phyloP scores from a whole-genome alignment of 2,113 vertebrate genomes.

The Oryctolagus cuniculus region DNA sequence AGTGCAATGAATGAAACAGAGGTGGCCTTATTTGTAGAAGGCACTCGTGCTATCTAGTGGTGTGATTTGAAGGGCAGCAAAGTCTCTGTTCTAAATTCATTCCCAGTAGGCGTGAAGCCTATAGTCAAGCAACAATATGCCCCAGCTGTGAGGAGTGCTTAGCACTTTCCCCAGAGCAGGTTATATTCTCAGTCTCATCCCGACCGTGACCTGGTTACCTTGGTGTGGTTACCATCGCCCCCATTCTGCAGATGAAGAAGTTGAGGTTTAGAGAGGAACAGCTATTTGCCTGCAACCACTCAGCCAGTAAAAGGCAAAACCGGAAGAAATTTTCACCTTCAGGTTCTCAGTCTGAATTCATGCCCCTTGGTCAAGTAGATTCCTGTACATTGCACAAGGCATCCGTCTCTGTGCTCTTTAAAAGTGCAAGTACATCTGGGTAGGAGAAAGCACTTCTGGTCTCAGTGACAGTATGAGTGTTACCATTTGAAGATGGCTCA shows the following conservation, averaged over 20 bases:
- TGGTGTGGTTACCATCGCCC: not conserved
- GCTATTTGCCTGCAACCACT: not conserved
- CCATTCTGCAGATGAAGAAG: too few species aligned
- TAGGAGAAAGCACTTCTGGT: not conserved
- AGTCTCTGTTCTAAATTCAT: not conserved
- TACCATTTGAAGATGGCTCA: not conserved
- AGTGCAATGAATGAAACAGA: not conserved
- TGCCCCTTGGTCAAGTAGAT: not conserved
- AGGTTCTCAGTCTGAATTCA: not conserved
- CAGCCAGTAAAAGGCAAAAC: not conserved
- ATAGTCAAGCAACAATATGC: not conserved
- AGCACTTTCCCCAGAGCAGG: not conserved
- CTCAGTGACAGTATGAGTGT: not conserved
- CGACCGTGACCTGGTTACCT: not conserved
- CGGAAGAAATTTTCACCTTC: not conserved
- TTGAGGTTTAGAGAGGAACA: accelerated
- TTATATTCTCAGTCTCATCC: not conserved
- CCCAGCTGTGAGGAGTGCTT: not conserved
- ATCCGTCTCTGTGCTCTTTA: not conserved
- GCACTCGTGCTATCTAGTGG: not conserved
- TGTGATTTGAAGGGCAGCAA: not conserved
- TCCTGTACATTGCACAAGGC: not conserved
- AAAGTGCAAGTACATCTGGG: too few species aligned
- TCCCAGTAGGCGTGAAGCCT: not conserved
- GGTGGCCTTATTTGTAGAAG: not conserved